phyloP scores from a whole-genome alignment of 2,113 vertebrate genomes.

The Neodontobutis hainanensis region DNA sequence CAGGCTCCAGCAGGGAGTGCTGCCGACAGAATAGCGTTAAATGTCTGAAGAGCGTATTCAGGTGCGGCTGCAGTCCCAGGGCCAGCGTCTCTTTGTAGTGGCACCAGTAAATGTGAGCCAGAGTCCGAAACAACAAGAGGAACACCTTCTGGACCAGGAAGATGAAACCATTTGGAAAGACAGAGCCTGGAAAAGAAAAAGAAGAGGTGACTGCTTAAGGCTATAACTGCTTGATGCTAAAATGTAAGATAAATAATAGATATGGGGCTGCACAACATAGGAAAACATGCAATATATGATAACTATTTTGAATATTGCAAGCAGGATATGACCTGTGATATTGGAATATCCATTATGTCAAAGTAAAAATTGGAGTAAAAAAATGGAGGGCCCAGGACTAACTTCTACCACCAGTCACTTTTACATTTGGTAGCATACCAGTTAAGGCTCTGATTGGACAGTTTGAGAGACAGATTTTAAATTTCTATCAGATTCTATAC shows the following conservation, averaged over 20 bases:
- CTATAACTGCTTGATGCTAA: background rate
- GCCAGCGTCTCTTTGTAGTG: slow-evolving; percentile 79
- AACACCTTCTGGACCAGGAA: slow-evolving; percentile 83
- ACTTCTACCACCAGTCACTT: no score
- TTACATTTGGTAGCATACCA: no score
- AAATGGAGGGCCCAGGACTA: no score
- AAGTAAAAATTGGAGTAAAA: no score
- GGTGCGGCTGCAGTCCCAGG: slow-evolving; percentile 81
- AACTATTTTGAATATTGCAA: no score
- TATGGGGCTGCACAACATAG: no score
- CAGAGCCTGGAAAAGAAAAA: slow-evolving; percentile 56
- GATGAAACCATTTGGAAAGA: slow-evolving; percentile 77
- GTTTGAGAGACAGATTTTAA: no score
- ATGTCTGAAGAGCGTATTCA: slow-evolving; percentile 83
- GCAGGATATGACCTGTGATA: no score
- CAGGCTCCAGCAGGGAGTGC: slow-evolving; percentile 78
- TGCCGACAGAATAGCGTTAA: slow-evolving; percentile 79
- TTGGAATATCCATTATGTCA: no score
- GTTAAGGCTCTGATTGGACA: no score
- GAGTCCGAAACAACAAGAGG: slow-evolving; percentile 78
- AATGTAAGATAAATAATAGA: background rate
- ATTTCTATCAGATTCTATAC: no score
- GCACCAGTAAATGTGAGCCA: slow-evolving; percentile 83
- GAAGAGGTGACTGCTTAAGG: background rate
- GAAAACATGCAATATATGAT: no score